Conservation (phyloP, 2,888 invertebrate genomes). For the Dioctria rufipes region DNA sequence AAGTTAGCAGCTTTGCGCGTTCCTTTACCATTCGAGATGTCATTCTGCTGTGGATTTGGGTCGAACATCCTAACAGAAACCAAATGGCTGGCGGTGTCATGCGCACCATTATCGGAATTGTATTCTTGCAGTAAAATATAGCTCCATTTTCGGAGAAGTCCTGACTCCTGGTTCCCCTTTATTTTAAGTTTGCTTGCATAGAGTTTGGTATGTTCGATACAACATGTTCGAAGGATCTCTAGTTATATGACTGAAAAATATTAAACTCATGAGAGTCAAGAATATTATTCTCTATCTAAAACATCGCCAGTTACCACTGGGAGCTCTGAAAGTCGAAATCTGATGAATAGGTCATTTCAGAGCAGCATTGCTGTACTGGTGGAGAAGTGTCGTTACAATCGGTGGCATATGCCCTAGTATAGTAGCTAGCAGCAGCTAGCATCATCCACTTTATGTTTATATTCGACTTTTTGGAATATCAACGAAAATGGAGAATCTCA, state of each 20-base stretch:
- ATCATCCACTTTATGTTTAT: background rate
- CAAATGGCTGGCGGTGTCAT: conserved; percentile 14
- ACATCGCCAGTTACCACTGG: conserved; percentile 35
- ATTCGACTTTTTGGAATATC: conserved; percentile 38
- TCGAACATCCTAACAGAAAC: conserved; percentile 20
- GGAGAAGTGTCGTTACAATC: conserved; percentile 24
- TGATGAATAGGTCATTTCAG: conserved; percentile 6
- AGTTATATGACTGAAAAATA: background rate
- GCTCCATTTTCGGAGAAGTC: conserved; percentile 32
- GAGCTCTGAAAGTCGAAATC: background rate
- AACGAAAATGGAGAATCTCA: conserved; percentile 37
- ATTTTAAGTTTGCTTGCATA: background rate
- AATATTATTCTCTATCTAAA: background rate
- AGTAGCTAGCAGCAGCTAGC: no score
- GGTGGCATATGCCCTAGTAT: conserved; percentile 46
- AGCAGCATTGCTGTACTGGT: background rate
- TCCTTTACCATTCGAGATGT: background rate
- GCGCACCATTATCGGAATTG: conserved; percentile 8
- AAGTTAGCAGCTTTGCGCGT: background rate
- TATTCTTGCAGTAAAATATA: background rate
- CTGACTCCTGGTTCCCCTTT: conserved; percentile 2
- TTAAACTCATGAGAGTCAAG: background rate
- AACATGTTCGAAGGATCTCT: conserved; percentile 23
- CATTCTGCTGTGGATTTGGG: conserved; percentile 18
- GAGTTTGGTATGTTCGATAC: background rate